Base-by-base conservation (phyloP, 2,113 vertebrate genomes). In the Papio anubis region DNA sequence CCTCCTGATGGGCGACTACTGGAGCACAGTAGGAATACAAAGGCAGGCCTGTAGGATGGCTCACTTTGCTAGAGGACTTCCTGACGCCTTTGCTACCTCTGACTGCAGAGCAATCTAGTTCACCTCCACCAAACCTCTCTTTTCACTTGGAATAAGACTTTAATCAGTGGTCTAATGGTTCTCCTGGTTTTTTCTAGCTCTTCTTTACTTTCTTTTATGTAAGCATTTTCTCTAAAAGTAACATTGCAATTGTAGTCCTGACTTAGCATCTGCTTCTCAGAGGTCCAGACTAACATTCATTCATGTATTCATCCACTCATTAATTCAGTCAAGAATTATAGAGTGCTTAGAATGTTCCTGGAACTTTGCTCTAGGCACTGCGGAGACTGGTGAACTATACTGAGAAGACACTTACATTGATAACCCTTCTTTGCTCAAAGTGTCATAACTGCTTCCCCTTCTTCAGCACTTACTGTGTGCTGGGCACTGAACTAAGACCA, bases 21-120 rank as follows among this genome's bases (percentile, higher is more conserved):
- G 6, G 30, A 43, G 35, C 8, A 0, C 40, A 48, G 61, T 8
- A 61, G 21, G 14, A 27, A n/a, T 7, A 25, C 0, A 8, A 32
- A 48, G 17, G 18, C 66, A 40, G 84, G 66, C 3, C 40, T 50
- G 8, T 0, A 61, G 59, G 6, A 45, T 0, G 30, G 76, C 66
- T 45, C 9, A 21, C 75, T 72, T 70, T 64, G 61, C 59, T 25
- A 25, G 48, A 57, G n/a, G 38, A 38, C 75, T 57, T 81, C 64
- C 48, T 48, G 38, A 52, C 3, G 17, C 43, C 43, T 32, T 2
- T 6, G 57, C 21, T 40, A 50, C 76, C 66, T 45, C 1, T 48
- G 43, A 17, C 48, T 89, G 23, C 23, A 57, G 4, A 8, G 9
- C 55, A 93, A 48, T 75, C 66, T 0, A 38, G 35, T 12, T 16